Percentiles rank a stretch among this genome's conserved stretches.
These are phyloP conservation scores for Pelecanus crispus DNA, from an alignment of 2,113 vertebrate genomes.

Conservation along the genomic window DNA sequence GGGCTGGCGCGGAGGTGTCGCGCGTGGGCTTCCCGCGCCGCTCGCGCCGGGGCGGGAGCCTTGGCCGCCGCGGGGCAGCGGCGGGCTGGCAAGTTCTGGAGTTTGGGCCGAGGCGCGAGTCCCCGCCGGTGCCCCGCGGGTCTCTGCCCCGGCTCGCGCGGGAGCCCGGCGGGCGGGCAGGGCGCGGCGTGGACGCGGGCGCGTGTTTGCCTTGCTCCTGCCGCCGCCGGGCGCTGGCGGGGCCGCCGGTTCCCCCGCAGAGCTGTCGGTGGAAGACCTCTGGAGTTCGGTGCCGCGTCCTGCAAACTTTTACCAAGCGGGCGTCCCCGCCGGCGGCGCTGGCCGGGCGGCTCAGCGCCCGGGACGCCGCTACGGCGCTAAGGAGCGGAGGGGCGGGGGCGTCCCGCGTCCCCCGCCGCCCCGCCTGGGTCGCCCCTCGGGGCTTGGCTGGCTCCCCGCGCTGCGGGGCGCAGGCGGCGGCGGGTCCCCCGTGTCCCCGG, in stretches of 20 bases:
- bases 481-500: background rate
- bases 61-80: background rate
- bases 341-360: background rate
- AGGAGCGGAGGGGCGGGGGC: background rate
- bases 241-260: background rate
- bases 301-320: conserved; percentile 22
- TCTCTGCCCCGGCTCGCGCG: background rate
- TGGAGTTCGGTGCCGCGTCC: conserved; percentile 9
- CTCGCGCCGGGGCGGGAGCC: no score
- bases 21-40: background rate
- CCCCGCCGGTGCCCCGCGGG: background rate
- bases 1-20: background rate
- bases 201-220: background rate
- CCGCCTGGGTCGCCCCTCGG: background rate
- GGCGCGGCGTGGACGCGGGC: background rate
- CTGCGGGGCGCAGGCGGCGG: background rate
- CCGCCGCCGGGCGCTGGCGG: background rate
- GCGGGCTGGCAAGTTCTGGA: background rate
- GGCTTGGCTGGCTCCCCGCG: background rate
- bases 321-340: background rate
- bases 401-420: background rate
- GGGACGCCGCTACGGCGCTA: background rate
- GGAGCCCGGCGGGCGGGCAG: background rate
- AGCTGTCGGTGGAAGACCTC: background rate
- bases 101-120: background rate